phyloP scores from a whole-genome alignment of 2,797 vertebrate genomes.

The Kryptolebias ocellatus region DNA sequence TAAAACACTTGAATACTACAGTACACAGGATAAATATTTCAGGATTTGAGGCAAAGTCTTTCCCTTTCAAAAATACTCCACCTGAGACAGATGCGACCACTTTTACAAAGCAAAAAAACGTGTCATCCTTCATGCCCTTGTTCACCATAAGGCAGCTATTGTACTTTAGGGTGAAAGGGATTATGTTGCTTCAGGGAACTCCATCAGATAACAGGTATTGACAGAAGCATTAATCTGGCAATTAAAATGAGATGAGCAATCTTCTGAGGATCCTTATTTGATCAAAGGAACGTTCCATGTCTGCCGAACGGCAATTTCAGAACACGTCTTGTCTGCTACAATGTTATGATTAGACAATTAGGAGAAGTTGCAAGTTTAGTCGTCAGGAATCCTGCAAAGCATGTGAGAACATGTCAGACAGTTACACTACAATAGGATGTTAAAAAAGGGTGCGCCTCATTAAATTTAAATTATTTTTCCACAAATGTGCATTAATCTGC shows the following conservation, averaged over 20 bases:
- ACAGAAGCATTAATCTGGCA: constrained; percentile 12
- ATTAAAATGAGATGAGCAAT: constrained; percentile 7
- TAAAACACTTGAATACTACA: too few species aligned
- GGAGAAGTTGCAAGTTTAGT: constrained; percentile 3
- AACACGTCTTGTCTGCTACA: not conserved
- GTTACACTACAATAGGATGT: not conserved
- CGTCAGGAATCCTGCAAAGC: not conserved
- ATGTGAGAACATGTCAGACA: not conserved
- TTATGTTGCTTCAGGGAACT: constrained; percentile 15
- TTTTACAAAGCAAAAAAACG: constrained; percentile 25
- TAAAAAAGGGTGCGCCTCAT: not conserved
- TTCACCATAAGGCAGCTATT: not conserved
- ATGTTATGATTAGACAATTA: constrained; percentile 1
- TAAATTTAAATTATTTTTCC: not conserved
- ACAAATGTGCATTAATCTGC: not conserved
- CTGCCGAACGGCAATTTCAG: constrained; percentile 1
- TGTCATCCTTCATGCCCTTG: constrained; percentile 6
- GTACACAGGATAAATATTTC: too few species aligned
- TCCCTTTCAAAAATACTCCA: too few species aligned
- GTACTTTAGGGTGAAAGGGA: not conserved
- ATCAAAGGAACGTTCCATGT: not conserved
- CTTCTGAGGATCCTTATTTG: not conserved
- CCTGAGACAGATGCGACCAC: constrained; percentile 3
- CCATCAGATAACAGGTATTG: constrained; percentile 3
- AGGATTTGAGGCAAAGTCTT: too few species aligned